Evolutionary conservation across 1,140 invertebrate species (phyloP), one percentile per base, ranked within the genome.

Genomic region (Zaprionus ornatus): DNA sequence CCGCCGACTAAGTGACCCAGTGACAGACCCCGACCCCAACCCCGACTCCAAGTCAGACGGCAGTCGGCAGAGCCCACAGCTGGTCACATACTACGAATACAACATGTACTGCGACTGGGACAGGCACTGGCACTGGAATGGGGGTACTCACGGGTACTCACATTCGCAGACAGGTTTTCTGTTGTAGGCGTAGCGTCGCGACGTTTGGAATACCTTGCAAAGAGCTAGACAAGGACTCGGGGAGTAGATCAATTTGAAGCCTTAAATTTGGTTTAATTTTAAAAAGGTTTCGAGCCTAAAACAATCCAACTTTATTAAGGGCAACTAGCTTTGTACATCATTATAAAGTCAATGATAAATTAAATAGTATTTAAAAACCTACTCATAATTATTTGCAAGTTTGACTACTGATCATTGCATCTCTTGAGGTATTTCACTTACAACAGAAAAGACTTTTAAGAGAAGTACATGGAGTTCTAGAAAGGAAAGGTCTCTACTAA

Each of bases 1-100:
- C 40, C 25, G 50, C 37, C 42, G 23, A 27, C 27, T 37, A 56
- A 64, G 35, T 86, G 84, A 86, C 83, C 83, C 84, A 87, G 63
- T 86, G 68, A 67, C 65, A 67, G 57, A 52, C 55, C 56, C 65
- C 48, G 66, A 57, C 45, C 55, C 56, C 42, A 3, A 54, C 3
- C 32, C 25, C 56, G n/a, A 50, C 21, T 23, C 29, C 67, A 12
- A 68, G n/a, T 42, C 27, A 25, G 60, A 61, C 25, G 6, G 21
- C 59, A n/a, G 40, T 6, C 13, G 17, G 4, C 9, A n/a, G 9
- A 64, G 23, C 17, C 19, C 45, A 50, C 45, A 50, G 45, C 45
- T 50, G 45, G 45, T 50, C 52, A 55, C 25, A 27, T 27, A 50
- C 45, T n/a, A 27, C 23, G 57, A 48, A 42, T 42, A 42, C 40